Percentiles rank a stretch among this genome's conserved stretches.
Conservation (phyloP, 2,888 invertebrate species). For the Spisula subtruncata region DNA sequence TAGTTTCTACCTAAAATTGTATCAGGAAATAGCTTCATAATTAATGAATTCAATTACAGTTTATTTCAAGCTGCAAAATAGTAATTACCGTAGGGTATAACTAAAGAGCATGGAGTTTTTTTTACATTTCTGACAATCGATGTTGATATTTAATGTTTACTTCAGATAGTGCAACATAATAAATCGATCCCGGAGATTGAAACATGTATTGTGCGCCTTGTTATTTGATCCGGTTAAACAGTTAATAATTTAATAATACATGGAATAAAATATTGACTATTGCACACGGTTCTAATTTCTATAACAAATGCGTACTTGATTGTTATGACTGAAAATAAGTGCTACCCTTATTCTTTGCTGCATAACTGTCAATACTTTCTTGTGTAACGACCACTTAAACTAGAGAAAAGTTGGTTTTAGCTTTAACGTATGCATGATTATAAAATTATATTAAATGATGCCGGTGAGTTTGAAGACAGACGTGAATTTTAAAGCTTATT, state of each 20-base stretch:
- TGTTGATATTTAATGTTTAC: neutral
- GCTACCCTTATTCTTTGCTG: no score
- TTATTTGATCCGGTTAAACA: slow-evolving; percentile 2
- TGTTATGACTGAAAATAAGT: no score
- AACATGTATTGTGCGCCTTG: neutral
- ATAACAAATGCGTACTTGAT: neutral
- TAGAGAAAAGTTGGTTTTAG: no score
- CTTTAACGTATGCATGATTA: no score
- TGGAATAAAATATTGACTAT: slow-evolving; percentile 12
- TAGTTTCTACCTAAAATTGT: neutral
- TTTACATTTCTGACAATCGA: neutral
- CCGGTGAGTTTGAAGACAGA: no score
- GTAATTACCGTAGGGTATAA: neutral
- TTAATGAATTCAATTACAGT: slow-evolving; percentile 10
- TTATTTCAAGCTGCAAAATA: neutral
- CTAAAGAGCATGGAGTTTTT: neutral
- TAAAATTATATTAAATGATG: no score
- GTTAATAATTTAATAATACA: neutral
- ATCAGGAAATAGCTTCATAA: neutral
- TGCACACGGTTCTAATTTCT: neutral
- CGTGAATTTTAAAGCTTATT: no score
- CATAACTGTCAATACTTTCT: no score
- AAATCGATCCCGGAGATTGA: neutral
- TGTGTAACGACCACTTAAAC: no score
- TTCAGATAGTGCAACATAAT: neutral